Evolutionary conservation across 2,797 vertebrate species (phyloP), one percentile per base, ranked within the genome.

Genomic region (Coranthus polyacanthus): DNA sequence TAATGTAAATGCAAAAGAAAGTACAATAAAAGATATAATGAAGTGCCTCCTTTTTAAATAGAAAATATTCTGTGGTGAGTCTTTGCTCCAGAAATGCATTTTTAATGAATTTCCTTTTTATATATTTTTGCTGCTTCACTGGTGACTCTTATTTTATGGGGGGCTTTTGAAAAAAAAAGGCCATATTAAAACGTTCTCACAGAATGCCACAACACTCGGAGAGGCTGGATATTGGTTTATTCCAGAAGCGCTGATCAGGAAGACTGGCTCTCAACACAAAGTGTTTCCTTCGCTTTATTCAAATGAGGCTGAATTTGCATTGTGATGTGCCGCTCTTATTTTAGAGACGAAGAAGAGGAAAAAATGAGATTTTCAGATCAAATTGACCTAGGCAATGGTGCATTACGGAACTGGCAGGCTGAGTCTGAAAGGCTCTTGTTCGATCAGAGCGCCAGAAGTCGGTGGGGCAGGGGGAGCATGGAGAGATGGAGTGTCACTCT

Each of bases 301-400:
- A 99, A 99, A 99, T 99, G 96, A 99, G 97, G 94, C 94, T 95
- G 97, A 96, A 99, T 99, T 99, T 99, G 97, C 98, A 99, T 99
- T 97, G 97, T 98, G 97, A 99, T 98, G 96, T 95, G 96, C 95
- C 94, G 95, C 96, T 96, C 96, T 98, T 97, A 98, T 97, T 95
- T 98, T 96, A 97, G 96, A 95, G 94, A 76, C 86, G 91, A 93
- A 93, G 92, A 93, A 89, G 92, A 90, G 90, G 91, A 94, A 98
- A 98, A 99, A 98, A 99, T 97, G 96, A 98, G 97, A 98, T 98
- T 99, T 97, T 98, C 96, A 99, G 97, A 99, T 98, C 97, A 98
- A 99, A 99, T 99, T 99, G 97, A 98, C 98, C 97, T 93, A 96
- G 95, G 95, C 98, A 98, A 95, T 96, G 98, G 97, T 97, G 98